Percentiles rank a stretch among this genome's conserved stretches.
Evolutionary conservation across 2,888 invertebrate species (phyloP).

Genomic region (Priocnemis perturbator): DNA sequence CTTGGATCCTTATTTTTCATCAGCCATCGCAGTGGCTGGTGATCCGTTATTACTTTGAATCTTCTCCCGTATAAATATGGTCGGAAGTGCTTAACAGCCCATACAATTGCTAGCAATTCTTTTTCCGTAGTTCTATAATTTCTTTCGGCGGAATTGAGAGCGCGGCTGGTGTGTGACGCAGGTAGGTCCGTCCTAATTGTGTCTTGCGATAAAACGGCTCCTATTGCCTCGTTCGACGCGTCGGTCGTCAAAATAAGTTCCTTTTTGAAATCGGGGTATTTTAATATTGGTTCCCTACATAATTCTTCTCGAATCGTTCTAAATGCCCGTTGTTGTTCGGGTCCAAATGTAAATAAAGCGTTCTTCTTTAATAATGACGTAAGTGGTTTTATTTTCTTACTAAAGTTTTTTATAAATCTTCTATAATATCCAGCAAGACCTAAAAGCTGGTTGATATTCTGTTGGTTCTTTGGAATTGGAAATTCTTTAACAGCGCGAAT

Average conservation of each 20-base stretch:
- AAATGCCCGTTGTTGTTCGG: too few relatives aligned
- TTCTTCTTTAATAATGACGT: conserved; percentile 19
- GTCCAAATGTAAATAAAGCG: neutral
- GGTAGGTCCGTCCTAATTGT: neutral
- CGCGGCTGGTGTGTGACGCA: neutral
- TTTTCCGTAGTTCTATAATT: too few relatives aligned
- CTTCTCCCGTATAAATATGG: neutral
- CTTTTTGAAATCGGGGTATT: too few relatives aligned
- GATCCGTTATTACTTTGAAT: conserved; percentile 56
- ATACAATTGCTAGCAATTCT: too few relatives aligned
- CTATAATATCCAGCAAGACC: too few relatives aligned
- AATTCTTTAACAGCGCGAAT: conserved; percentile 2
- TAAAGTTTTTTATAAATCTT: too few relatives aligned
- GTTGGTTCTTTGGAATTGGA: neutral
- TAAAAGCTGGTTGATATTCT: too few relatives aligned
- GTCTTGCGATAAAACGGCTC: neutral
- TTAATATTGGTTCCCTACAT: too few relatives aligned
- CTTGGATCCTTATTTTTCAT: conserved; percentile 62
- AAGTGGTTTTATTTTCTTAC: too few relatives aligned
- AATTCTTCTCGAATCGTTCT: too few relatives aligned
- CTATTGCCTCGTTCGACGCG: neutral
- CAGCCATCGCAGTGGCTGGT: conserved; percentile 65
- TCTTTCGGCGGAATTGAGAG: too few relatives aligned
- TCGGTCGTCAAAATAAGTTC: neutral
- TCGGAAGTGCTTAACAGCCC: neutral